Percentiles rank a stretch among this genome's conserved stretches.
Conservation (phyloP, 2,888 invertebrate species). For the Parnassius orleans region DNA sequence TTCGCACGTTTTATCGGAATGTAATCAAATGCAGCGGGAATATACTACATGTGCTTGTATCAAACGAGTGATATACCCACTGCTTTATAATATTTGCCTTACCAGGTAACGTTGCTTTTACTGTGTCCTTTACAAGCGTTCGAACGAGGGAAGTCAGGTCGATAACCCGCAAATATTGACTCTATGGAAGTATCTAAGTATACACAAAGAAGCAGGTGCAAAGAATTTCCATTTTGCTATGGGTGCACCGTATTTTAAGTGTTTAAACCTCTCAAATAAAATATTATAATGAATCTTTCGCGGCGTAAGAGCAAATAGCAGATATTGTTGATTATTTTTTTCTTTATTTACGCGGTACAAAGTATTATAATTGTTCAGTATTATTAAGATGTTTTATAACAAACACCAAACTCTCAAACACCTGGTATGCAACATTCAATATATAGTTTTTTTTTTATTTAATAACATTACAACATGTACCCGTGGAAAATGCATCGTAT, state of each 20-base stretch:
- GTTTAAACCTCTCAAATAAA: too few relatives aligned
- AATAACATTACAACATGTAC: too few relatives aligned
- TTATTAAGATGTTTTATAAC: too few relatives aligned
- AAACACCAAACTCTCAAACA: too few relatives aligned
- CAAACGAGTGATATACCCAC: conserved; percentile 41
- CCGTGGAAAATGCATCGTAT: too few relatives aligned
- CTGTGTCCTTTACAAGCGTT: conserved; percentile 31
- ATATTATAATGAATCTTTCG: too few relatives aligned
- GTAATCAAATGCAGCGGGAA: conserved; percentile 43
- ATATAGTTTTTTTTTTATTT: too few relatives aligned
- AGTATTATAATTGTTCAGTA: too few relatives aligned
- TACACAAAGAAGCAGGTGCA: conserved; percentile 34
- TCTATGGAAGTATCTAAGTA: conserved; percentile 31
- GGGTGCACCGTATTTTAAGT: neutral
- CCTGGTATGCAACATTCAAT: too few relatives aligned
- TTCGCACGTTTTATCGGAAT: conserved; percentile 59
- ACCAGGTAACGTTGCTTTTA: conserved; percentile 23
- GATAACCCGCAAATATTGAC: conserved; percentile 72
- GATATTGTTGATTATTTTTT: too few relatives aligned
- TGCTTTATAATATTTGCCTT: conserved; percentile 28
- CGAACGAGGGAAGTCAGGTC: conserved; percentile 51
- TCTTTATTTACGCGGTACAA: too few relatives aligned
- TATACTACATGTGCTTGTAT: conserved; percentile 21
- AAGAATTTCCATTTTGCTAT: conserved; percentile 26
- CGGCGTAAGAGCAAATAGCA: too few relatives aligned